Evolutionary conservation across 2,888 invertebrate genomes (phyloP), one percentile per base, ranked within the genome.

Genomic region (Trichacis sp.): DNA sequence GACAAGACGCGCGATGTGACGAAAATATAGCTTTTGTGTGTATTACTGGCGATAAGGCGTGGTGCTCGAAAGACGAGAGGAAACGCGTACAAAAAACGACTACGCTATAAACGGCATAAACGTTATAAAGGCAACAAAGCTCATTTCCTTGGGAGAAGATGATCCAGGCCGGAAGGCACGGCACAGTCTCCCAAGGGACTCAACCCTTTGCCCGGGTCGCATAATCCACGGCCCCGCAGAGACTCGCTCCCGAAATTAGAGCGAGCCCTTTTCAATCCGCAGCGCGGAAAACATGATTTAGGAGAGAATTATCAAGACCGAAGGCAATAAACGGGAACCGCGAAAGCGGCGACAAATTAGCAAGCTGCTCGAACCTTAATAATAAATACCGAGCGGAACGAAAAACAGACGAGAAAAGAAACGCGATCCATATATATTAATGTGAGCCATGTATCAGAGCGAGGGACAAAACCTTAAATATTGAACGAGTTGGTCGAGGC

Each of bases 351-450:
- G 24, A 24, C n/a, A n/a, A n/a, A n/a, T n/a, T n/a, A n/a, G n/a
- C n/a, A n/a, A n/a, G n/a, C n/a, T n/a, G n/a, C n/a, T n/a, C n/a
- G n/a, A n/a, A n/a, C n/a, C n/a, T n/a, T n/a, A n/a, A n/a, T n/a
- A n/a, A n/a, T n/a, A n/a, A n/a, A n/a, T n/a, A n/a, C n/a, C n/a
- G n/a, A n/a, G n/a, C n/a, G n/a, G n/a, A n/a, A n/a, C n/a, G n/a
- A n/a, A n/a, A n/a, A n/a, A n/a, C n/a, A n/a, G n/a, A n/a, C n/a
- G n/a, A n/a, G n/a, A n/a, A n/a, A n/a, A n/a, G n/a, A n/a, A n/a
- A n/a, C n/a, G n/a, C n/a, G n/a, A n/a, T n/a, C n/a, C n/a, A n/a
- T 84, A 83, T 84, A 83, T 84, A 83, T 83, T 83, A 84, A 84
- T 83, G 83, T 79, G 73, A 78, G 82, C 84, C 82, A 83, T 84